These are phyloP conservation scores for Acrobasis repandana DNA, from an alignment of 2,888 invertebrate species.

Conservation along the genomic window DNA sequence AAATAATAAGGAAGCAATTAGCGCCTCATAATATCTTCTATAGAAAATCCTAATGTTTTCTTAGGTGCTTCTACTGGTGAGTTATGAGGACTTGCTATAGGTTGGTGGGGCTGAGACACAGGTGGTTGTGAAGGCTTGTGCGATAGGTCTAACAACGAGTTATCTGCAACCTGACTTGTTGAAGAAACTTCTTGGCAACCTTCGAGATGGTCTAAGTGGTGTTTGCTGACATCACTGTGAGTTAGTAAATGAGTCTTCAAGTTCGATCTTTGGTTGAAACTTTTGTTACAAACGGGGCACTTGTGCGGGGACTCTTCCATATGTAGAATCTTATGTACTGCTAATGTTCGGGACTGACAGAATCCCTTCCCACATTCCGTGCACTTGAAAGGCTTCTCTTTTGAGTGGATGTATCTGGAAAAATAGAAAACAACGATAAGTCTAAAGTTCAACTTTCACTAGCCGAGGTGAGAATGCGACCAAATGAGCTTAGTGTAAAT, in stretches of 20 bases:
- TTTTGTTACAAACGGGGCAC: conserved; percentile 93
- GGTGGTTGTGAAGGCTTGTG: conserved; percentile 73
- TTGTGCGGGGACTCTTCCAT: conserved; percentile 97
- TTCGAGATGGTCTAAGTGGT: conserved; percentile 74
- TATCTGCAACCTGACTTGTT: conserved; percentile 73
- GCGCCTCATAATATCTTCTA: conserved; percentile 94
- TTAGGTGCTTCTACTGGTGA: conserved; percentile 71
- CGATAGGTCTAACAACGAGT: conserved; percentile 81
- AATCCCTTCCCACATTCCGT: conserved; percentile 98
- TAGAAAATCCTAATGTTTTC: conserved; percentile 88
- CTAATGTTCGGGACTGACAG: conserved; percentile 97
- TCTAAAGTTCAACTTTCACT: conserved; percentile 52
- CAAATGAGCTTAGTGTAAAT: conserved; percentile 48
- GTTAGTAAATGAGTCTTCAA: conserved; percentile 95
- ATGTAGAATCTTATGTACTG: conserved; percentile 97
- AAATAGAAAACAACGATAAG: conserved; percentile 51
- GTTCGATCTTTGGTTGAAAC: conserved; percentile 96
- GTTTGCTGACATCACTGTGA: conserved; percentile 87
- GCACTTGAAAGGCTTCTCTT: conserved; percentile 99
- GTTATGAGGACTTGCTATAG: conserved; percentile 54
- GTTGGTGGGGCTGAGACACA: conserved; percentile 52
- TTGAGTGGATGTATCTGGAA: conserved; percentile 97
- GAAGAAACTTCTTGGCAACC: conserved; percentile 80
- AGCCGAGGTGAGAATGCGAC: conserved; percentile 39
- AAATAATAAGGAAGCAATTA: conserved; percentile 59